These are phyloP conservation scores for Hipposideros larvatus DNA, from an alignment of 2,797 vertebrate species.

Conservation along the genomic window DNA sequence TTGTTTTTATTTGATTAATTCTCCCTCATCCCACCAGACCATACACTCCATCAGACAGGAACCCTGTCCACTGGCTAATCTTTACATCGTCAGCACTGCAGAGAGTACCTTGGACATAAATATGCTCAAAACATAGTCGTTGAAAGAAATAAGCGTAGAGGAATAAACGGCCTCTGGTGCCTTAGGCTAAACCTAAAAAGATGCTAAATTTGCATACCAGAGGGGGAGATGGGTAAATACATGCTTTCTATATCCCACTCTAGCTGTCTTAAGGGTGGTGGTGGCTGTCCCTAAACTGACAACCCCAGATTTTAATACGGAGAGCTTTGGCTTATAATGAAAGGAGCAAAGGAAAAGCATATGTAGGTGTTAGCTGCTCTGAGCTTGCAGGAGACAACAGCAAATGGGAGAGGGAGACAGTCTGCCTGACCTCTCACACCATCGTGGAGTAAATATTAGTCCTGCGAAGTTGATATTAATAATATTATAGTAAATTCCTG, in stretches of 20 bases:
- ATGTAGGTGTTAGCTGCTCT: not conserved
- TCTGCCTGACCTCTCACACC: not conserved
- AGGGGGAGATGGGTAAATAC: not conserved
- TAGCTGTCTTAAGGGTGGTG: not conserved
- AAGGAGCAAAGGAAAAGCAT: not conserved
- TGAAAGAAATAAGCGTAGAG: not conserved
- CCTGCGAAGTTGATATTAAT: not conserved
- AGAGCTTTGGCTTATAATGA: not conserved
- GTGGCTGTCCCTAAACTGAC: not conserved
- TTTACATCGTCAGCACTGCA: not conserved
- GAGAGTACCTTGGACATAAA: not conserved
- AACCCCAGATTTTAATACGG: too few relatives aligned
- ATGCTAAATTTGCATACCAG: not conserved
- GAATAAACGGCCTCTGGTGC: not conserved
- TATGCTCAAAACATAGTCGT: not conserved
- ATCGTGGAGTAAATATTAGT: not conserved
- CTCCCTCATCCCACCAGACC: not conserved
- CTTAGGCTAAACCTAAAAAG: not conserved
- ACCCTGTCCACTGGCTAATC: not conserved
- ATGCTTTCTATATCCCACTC: not conserved
- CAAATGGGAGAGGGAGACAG: not conserved
- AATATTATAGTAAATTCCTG: not conserved
- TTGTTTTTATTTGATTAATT: not conserved
- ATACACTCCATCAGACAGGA: not conserved
- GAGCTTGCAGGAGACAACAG: not conserved